Base-by-base conservation (phyloP, 2,888 invertebrate species). In the Steinernema hermaphroditum region DNA sequence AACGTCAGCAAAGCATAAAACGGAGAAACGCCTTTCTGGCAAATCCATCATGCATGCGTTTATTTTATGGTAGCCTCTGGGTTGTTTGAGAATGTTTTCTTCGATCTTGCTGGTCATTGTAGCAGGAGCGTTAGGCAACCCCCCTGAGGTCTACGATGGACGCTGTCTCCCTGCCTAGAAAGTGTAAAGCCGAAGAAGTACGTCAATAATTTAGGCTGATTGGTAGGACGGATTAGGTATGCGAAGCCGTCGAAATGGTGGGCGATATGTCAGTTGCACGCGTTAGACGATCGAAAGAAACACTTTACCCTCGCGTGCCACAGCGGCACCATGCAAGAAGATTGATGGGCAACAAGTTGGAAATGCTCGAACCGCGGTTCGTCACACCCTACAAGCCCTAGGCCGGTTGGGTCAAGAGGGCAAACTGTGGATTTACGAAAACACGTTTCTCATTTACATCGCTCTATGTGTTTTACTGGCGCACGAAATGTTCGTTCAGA, bases 1-100 rank as follows among this genome's bases (percentile, higher is more conserved):
- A 62, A 62, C 62, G 62, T 32, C 27, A 29, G 32, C 16, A n/a
- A 32, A 62, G 62, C 62, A 62, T 16, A 32, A 62, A 54, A 24
- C 62, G 32, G 27, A 62, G 29, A 27, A 32, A 27, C 62, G 16
- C 32, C 16, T 62, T 62, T 29, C 27, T 27, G 27, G 32, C 62
- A 32, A 32, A 62, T 62, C 14, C 62, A 62, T 62, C 62, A 62
- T 62, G 62, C 62, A 62, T 62, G 62, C 62, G 62, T 62, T 62
- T 62, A 62, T 62, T 62, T 62, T 62, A 62, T 34, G 62, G 27
- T 62, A 62, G 37, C 37, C 6, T 62, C 27, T 12, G 14, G 32
- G 27, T 12, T 32, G 62, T 24, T 34, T 34, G 62, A 29, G 12
- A 62, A n/a, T 32, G 32, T 29, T 62, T 62, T 29, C 62, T 22